These are phyloP conservation scores for Brachymystax lenok DNA, from an alignment of 2,797 vertebrate genomes.

Conservation along the genomic window DNA sequence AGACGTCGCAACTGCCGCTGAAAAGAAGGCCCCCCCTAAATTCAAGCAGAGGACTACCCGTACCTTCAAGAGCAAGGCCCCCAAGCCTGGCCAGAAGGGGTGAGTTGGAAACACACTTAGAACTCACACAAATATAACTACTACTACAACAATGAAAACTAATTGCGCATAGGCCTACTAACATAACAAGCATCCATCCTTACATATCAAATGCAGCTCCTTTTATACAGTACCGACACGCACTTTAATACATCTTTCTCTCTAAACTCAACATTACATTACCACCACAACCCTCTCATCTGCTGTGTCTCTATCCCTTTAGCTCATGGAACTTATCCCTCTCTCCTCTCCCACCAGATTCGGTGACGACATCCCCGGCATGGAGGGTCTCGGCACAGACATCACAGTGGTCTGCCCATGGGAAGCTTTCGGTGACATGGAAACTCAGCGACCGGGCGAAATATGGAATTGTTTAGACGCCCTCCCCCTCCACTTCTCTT, in stretches of 20 bases:
- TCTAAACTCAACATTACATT: background rate
- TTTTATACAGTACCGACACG: background rate
- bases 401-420: constrained; percentile 72
- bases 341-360: constrained; percentile 67
- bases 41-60: constrained; percentile 58
- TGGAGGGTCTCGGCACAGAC: constrained; percentile 80
- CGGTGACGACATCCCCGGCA: constrained; percentile 88
- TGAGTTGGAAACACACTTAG: constrained; percentile 3
- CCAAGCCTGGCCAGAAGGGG: constrained; percentile 66
- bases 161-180: too few relatives aligned
- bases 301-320: background rate
- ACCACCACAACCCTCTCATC: background rate
- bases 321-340: background rate
- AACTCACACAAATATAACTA: background rate
- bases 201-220: background rate
- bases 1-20: constrained; percentile 27
- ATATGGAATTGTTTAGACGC: constrained; percentile 66
- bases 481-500: background rate
- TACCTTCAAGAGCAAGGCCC: constrained; percentile 67
- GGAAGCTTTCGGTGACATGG: constrained; percentile 72
- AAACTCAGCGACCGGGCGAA: constrained; percentile 70
- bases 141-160: background rate
- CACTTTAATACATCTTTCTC: background rate
- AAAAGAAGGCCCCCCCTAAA: constrained; percentile 58
- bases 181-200: background rate